Conservation (phyloP, 2,888 invertebrate genomes). For the Neelides folsomi region DNA sequence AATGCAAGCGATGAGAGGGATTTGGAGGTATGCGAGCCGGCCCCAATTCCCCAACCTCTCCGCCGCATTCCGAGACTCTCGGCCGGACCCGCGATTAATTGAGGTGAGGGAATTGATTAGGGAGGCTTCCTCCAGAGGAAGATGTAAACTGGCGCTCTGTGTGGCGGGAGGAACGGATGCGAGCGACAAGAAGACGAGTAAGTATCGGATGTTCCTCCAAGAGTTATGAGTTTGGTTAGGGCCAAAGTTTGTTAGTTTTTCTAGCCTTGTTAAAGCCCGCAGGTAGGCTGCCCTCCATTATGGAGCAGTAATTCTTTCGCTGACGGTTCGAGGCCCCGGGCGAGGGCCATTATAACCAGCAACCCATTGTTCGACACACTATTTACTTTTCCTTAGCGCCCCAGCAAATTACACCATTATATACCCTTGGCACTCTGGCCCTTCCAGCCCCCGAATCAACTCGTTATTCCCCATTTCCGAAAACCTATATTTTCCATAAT, state of each 20-base stretch:
- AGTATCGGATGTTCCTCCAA: slow-evolving; percentile 5
- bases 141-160: not conserved
- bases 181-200: slow-evolving; percentile 1
- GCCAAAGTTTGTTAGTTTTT: slow-evolving; percentile 34
- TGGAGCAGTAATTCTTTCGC: slow-evolving; percentile 34
- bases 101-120: not conserved
- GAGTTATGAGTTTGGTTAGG: slow-evolving; percentile 30
- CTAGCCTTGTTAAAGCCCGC: slow-evolving; percentile 32
- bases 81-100: not conserved
- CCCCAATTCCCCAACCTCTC: not conserved
- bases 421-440: slow-evolving; percentile 10
- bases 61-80: not conserved
- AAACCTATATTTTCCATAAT: slow-evolving; percentile 17
- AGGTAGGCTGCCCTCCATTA: slow-evolving; percentile 33
- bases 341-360: slow-evolving; percentile 25
- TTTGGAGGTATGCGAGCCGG: slow-evolving; percentile 3
- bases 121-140: not conserved
- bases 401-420: slow-evolving; percentile 18
- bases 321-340: slow-evolving; percentile 32
- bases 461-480: slow-evolving; percentile 9
- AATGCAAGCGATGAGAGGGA: slow-evolving; percentile 10
- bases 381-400: slow-evolving; percentile 32
- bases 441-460: slow-evolving; percentile 9
- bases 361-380: slow-evolving; percentile 30
- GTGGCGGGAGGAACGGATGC: not conserved